phyloP scores from a whole-genome alignment of 2,797 vertebrate species.

The Borostomias antarcticus region DNA sequence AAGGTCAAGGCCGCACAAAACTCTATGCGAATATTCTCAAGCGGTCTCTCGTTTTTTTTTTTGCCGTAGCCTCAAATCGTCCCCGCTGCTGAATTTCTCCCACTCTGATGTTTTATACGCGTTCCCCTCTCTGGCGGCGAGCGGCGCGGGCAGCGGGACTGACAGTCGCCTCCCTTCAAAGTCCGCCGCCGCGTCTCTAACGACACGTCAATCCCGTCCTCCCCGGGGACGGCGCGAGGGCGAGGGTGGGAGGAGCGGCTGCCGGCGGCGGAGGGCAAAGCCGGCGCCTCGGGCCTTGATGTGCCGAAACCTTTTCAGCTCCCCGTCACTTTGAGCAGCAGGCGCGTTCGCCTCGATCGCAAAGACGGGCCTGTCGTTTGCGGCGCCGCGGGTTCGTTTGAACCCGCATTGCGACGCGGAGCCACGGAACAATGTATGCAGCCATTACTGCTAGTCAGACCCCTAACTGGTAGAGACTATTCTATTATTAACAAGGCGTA shows the following conservation, averaged over 20 bases:
- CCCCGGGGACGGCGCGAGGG: slow-evolving; percentile 56
- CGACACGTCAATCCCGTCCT: slow-evolving; percentile 60
- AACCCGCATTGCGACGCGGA: slow-evolving; percentile 53
- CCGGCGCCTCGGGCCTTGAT: slow-evolving; percentile 55
- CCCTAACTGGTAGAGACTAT: slow-evolving; percentile 50
- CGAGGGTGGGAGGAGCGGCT: slow-evolving; percentile 35
- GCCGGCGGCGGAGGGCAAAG: slow-evolving; percentile 59
- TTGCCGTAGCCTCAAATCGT: slow-evolving; percentile 41
- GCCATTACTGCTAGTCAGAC: slow-evolving; percentile 45
- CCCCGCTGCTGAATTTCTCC: slow-evolving; percentile 42
- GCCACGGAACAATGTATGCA: slow-evolving; percentile 53
- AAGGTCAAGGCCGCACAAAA: slow-evolving; percentile 11
- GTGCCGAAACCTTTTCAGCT: slow-evolving; percentile 42
- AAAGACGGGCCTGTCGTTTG: slow-evolving; percentile 58
- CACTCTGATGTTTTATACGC: slow-evolving; percentile 44
- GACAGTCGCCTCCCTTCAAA: slow-evolving; percentile 70
- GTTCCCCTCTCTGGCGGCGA: slow-evolving; percentile 47
- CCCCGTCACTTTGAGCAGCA: slow-evolving; percentile 46
- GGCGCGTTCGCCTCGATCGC: slow-evolving; percentile 56
- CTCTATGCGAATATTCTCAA: slow-evolving; percentile 22
- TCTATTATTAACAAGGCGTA: slow-evolving; percentile 58
- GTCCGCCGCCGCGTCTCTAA: slow-evolving; percentile 54
- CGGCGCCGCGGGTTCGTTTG: slow-evolving; percentile 41
- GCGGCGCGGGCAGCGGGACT: slow-evolving; percentile 54
- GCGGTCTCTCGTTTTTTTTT: slow-evolving; percentile 42